These are phyloP conservation scores for Macrophya annulata DNA, from an alignment of 2,888 invertebrate species.

Conservation along the genomic window DNA sequence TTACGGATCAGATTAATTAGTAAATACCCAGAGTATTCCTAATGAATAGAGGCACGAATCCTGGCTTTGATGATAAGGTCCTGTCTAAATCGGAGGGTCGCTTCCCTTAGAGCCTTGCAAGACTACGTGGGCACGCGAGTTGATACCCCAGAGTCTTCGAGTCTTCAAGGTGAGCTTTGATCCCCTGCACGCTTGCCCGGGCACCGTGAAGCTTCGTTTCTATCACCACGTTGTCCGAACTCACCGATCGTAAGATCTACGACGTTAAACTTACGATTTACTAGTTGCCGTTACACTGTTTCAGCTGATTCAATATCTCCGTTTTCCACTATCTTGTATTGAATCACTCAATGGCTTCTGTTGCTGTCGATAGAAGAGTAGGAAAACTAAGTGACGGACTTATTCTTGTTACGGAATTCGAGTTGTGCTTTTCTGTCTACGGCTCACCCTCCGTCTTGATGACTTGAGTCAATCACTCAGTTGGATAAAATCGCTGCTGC, in stretches of 20 bases:
- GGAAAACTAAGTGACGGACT: conserved; percentile 8
- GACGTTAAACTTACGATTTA: not conserved
- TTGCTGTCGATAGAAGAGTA: not conserved
- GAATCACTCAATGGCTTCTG: not conserved
- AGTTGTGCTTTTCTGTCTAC: not conserved
- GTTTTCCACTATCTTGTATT: not conserved
- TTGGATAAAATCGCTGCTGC: conserved; percentile 12
- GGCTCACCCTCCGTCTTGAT: not conserved
- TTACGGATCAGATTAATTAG: conserved; percentile 68
- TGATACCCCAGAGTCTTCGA: conserved; percentile 47
- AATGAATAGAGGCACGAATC: conserved; percentile 65
- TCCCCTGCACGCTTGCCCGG: conserved; percentile 39
- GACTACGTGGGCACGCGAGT: conserved; percentile 36
- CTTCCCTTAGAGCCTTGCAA: conserved; percentile 41
- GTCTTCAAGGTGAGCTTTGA: conserved; percentile 37
- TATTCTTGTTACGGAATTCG: not conserved
- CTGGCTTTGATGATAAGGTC: conserved; percentile 65
- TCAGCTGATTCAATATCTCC: not conserved
- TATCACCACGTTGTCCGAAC: conserved; percentile 16
- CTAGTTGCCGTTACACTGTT: not conserved
- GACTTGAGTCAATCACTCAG: conserved; percentile 23
- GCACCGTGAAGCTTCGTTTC: not conserved
- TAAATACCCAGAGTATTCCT: conserved; percentile 58
- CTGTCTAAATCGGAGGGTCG: conserved; percentile 61
- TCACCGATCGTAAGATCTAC: conserved; percentile 4